Evolutionary conservation across 1,140 invertebrate genomes (phyloP).

Genomic region (Trichogramma pretiosum): DNA sequence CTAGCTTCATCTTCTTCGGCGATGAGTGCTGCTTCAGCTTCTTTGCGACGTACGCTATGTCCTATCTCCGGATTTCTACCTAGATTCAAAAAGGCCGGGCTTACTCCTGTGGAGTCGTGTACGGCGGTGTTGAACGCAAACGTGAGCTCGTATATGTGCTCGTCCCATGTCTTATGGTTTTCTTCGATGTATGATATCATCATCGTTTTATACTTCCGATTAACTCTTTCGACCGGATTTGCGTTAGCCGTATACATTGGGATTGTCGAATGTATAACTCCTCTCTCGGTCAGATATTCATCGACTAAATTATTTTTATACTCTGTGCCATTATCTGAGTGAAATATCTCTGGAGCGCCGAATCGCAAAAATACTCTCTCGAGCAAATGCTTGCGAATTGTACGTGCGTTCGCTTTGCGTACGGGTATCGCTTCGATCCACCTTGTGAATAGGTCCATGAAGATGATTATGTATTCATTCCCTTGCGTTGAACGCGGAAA

Average conservation of each 20-base stretch:
- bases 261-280: no score
- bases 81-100: not conserved
- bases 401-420: not conserved
- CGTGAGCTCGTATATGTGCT: not conserved
- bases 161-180: slow-evolving; percentile 9
- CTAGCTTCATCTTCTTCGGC: not conserved
- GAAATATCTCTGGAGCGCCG: not conserved
- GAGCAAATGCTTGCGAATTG: not conserved
- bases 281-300: no score
- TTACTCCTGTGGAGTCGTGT: not conserved
- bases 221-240: slow-evolving; percentile 20
- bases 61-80: not conserved
- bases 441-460: not conserved
- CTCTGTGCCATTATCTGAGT: not conserved
- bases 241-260: slow-evolving; percentile 21
- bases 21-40: not conserved
- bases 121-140: not conserved
- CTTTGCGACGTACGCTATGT: not conserved
- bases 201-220: slow-evolving; percentile 23
- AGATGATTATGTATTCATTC: not conserved
- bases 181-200: slow-evolving; percentile 16
- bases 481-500: not conserved
- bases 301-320: not conserved
- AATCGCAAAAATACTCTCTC: not conserved
- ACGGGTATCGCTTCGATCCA: not conserved